Base-by-base conservation (phyloP, 1,140 invertebrate genomes). In the Chlorops oryzae region DNA sequence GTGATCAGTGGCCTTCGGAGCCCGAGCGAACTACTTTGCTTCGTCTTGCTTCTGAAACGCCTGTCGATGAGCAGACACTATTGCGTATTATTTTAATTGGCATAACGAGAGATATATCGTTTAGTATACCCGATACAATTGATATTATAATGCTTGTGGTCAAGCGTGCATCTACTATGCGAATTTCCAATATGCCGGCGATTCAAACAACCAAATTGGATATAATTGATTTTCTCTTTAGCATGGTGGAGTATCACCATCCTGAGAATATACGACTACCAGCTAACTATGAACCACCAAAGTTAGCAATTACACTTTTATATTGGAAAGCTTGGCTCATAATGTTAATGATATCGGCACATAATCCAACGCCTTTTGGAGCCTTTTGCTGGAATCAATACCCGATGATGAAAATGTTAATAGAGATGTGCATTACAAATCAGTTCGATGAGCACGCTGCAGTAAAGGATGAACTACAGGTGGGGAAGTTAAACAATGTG, bases 381-480 rank as follows among this genome's bases (percentile, higher is more conserved):
- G 80, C 81, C 52, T 75, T 85, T 40, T 90, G 85, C 21, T 96
- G 92, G 86, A 83, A 87, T 59, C 85, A 85, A 53, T 97, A 96
- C 76, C 91, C 93, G n/a, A 96, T 88, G 40, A 77, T 98, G 42
- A 80, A 89, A 58, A 85, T 84, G 51, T 77, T 98, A 35, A 96
- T 97, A 80, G 93, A 98, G 78, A 95, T 95, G 86, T 94, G 92
- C 61, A 97, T 98, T 60, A 98, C 94, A 6, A 94, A 91, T 48
- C 70, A 72, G 46, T 72, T 72, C 40, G 54, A 59, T 21, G 65
- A 52, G n/a, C 46, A 45, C 2, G 20, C 50, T 5, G 42, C 59
- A 9, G 50, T 58, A 27, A 71, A 72, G 42, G 70, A 72, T 23
- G 69, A 72, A 45, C 35, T 72, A 21, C 69, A 72, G 59, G 65